phyloP scores from a whole-genome alignment of 1,140 invertebrate species.

The Ceratosolen fusciceps region DNA sequence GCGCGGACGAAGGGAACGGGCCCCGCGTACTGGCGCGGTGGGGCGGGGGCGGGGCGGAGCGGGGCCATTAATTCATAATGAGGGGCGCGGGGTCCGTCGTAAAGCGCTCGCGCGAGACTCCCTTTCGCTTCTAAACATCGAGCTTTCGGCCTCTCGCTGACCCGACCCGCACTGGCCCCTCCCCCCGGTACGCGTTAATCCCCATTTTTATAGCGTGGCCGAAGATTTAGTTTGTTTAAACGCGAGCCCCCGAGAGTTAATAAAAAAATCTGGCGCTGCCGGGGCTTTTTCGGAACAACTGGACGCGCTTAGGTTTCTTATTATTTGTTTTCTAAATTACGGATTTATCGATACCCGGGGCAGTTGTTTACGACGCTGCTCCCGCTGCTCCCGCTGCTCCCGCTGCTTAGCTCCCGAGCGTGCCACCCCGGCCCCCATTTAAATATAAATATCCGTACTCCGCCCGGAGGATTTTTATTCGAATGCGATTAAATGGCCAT shows the following conservation, averaged over 20 bases:
- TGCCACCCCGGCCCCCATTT: not conserved
- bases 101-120: slow-evolving; percentile 18
- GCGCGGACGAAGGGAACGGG: not conserved
- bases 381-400: not conserved
- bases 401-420: too few relatives aligned
- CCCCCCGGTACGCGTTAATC: slow-evolving; percentile 12
- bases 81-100: slow-evolving; percentile 3
- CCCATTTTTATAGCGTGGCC: slow-evolving; percentile 26
- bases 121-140: not conserved
- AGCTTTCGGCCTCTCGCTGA: not conserved
- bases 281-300: not conserved
- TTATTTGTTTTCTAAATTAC: slow-evolving; percentile 19
- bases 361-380: slow-evolving; percentile 14
- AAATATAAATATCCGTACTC: not conserved
- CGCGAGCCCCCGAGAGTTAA: not conserved
- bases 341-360: slow-evolving; percentile 6
- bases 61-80: slow-evolving; percentile 46
- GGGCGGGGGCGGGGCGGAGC: too few relatives aligned
- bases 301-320: not conserved
- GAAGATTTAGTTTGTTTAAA: slow-evolving; percentile 43
- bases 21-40: too few relatives aligned
- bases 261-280: slow-evolving; percentile 36
- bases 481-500: not conserved
- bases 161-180: not conserved
- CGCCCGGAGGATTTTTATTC: not conserved